Evolutionary conservation across 2,888 invertebrate genomes (phyloP).

Genomic region (Eupithecia abbreviata): DNA sequence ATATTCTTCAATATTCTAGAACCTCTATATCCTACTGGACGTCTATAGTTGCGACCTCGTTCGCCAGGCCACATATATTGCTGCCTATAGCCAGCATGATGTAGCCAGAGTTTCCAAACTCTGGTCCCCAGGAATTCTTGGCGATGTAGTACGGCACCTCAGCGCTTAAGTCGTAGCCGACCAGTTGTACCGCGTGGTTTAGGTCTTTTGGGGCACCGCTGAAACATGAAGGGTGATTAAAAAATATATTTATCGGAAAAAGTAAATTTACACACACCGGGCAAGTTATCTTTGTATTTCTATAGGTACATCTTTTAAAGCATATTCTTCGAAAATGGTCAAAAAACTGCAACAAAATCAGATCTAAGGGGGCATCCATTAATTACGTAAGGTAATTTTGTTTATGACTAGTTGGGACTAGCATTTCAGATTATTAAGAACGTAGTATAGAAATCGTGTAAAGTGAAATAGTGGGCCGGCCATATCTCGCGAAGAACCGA

Average conservation of each 20-base stretch:
- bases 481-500: too few species aligned
- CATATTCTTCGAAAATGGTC: too few species aligned
- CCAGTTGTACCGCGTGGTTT: conserved; percentile 93
- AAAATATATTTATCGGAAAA: not conserved
- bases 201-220: conserved; percentile 81
- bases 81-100: conserved; percentile 88
- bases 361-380: too few species aligned
- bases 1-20: not conserved
- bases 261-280: too few species aligned
- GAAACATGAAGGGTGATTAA: conserved; percentile 38
- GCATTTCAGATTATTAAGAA: too few species aligned
- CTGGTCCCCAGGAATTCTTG: conserved; percentile 92
- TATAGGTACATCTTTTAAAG: too few species aligned
- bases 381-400: too few species aligned
- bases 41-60: conserved; percentile 87
- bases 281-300: too few species aligned
- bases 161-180: conserved; percentile 90
- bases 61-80: conserved; percentile 91
- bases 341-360: too few species aligned
- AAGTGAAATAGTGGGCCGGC: too few species aligned
- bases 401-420: too few species aligned
- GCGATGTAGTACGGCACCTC: conserved; percentile 91
- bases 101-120: conserved; percentile 90
- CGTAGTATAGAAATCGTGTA: too few species aligned
- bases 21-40: conserved; percentile 57